Evolutionary conservation across 2,113 vertebrate species (phyloP), one percentile per base, ranked within the genome.

Genomic region (Diphyllodes magnificus): DNA sequence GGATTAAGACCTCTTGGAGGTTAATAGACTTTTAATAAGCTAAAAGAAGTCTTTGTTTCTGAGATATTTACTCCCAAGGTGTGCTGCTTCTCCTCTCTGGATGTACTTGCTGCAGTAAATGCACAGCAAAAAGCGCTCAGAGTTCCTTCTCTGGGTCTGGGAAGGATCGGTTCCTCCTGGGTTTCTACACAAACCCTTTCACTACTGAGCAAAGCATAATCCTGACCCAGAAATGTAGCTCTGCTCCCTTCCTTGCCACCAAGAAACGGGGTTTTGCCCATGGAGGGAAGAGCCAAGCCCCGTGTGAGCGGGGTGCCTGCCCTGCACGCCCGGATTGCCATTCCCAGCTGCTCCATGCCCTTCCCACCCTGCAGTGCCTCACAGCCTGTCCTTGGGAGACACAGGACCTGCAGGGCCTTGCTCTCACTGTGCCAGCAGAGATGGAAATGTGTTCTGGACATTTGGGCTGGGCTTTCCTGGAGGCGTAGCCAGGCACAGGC

Each of bases 371-470:
- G 77, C 44, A 28, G 56, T 2, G 27, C 75, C 69, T 11, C 71
- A 8, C 57, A 57, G 2, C 17, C 45, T 39, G 42, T 24, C 35
- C 71, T 19, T 12, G 21, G 61, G n/a, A 61, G 10, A 23, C 12
- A 2, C 21, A 27, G 35, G 4, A 22, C 16, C n/a, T 20, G 15
- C 16, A 40, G 20, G 1, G 5, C 11, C 14, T 3, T 30, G 44
- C 16, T 42, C 2, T 7, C 35, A 4, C 10, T 14, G 10, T 13
- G 27, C 45, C 69, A 40, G 70, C n/a, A 85, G 33, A 6, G 9
- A 33, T 3, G 2, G 1, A 22, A 31, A 9, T 9, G 37, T 8
- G 8, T 3, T 22, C 20, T 6, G 56, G 37, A 7, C 0, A 0
- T 25, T 11, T 13, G 30, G 49, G 33, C 21, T 11, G 5, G 24